These are phyloP conservation scores for Xiphorhynchus elegans DNA, from an alignment of 2,113 vertebrate genomes.

Conservation along the genomic window DNA sequence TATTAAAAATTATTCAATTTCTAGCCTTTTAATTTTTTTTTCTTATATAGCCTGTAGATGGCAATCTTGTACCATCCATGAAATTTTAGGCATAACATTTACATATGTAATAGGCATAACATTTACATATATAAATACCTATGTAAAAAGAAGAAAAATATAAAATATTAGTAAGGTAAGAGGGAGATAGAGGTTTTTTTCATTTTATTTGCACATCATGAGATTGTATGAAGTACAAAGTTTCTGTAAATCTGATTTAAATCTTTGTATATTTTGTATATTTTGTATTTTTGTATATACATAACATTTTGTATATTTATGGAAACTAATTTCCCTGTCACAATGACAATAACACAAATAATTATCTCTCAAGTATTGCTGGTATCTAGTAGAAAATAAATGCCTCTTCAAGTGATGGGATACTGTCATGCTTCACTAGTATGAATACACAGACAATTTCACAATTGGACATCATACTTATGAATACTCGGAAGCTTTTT, in stretches of 20 bases:
- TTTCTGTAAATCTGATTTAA: neutral
- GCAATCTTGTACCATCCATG: constrained; percentile 8
- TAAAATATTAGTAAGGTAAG: neutral
- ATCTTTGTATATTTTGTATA: neutral
- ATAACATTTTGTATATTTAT: neutral
- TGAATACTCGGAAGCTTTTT: neutral
- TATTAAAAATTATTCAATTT: neutral
- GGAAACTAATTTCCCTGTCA: neutral
- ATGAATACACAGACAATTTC: neutral
- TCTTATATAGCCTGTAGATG: constrained; percentile 40
- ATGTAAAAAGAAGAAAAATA: neutral
- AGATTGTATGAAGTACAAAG: neutral
- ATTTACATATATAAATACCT: accelerated
- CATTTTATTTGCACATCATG: neutral
- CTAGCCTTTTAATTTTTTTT: neutral
- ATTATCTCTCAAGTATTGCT: constrained; percentile 11
- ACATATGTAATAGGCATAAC: accelerated
- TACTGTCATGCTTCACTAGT: neutral
- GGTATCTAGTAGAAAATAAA: neutral
- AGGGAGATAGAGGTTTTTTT: neutral
- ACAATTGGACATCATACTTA: neutral
- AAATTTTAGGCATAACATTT: accelerated
- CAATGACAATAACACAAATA: neutral
- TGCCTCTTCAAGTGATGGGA: neutral
- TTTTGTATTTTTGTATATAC: neutral